These are phyloP conservation scores for Apis laboriosa DNA, from an alignment of 1,140 invertebrate genomes.

Conservation along the genomic window DNA sequence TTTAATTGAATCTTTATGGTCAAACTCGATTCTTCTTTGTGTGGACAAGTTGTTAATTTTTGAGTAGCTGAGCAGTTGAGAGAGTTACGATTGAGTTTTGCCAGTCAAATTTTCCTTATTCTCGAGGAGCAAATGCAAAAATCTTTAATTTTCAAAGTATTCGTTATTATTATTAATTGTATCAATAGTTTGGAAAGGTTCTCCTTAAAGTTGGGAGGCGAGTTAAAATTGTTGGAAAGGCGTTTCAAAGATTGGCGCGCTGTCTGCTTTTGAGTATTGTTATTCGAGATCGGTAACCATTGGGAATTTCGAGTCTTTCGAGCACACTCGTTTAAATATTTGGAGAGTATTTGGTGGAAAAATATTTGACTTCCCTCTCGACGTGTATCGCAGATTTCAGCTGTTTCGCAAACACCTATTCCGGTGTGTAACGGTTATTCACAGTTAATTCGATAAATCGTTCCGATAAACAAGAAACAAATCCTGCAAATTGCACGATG, in stretches of 20 bases:
- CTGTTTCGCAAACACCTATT: background rate
- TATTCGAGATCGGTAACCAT: background rate
- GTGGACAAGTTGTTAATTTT: too few species aligned
- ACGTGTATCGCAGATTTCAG: constrained; percentile 7
- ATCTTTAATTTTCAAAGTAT: too few species aligned
- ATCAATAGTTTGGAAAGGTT: too few species aligned
- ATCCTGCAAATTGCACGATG: background rate
- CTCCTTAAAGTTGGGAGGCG: too few species aligned
- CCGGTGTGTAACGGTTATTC: constrained; percentile 11
- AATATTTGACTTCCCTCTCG: constrained; percentile 3
- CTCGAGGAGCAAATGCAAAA: too few species aligned
- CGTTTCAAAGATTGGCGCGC: background rate
- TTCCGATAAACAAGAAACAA: background rate
- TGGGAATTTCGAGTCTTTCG: background rate
- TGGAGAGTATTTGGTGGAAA: background rate
- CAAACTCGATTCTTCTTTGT: too few species aligned
- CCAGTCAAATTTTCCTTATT: too few species aligned
- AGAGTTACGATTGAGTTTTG: too few species aligned
- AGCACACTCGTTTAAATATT: constrained; percentile 24
- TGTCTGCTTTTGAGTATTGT: background rate
- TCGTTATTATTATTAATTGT: too few species aligned
- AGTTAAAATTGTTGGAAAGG: background rate
- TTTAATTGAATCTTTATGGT: too few species aligned
- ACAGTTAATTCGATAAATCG: constrained; percentile 6
- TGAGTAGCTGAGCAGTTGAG: too few species aligned